These are phyloP conservation scores for Ahaetulla prasina DNA, from an alignment of 2,113 vertebrate species.

Conservation along the genomic window DNA sequence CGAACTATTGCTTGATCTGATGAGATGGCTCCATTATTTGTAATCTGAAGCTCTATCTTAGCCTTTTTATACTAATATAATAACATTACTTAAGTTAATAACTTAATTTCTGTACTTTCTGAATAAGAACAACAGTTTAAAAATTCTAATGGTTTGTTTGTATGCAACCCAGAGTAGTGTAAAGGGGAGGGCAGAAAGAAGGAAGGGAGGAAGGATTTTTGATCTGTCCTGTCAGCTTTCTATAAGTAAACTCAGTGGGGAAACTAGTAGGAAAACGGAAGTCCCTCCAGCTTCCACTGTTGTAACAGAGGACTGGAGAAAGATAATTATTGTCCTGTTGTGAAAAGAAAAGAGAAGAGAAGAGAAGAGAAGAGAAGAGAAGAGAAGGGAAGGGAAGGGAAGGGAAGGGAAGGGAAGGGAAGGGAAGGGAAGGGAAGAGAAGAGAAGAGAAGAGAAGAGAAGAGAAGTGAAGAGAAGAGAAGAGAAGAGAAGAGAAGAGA, in stretches of 20 bases:
- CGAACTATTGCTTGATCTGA: not conserved
- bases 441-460: not conserved
- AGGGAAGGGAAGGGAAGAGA: not conserved
- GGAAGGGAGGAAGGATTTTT: not conserved
- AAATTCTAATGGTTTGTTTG: not conserved
- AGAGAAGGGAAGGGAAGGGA: accelerated
- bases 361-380: not conserved
- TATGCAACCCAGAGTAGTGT: not conserved
- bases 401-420: too few species aligned
- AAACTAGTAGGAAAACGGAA: not conserved
- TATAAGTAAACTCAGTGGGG: not conserved
- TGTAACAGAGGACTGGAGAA: not conserved
- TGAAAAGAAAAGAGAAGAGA: not conserved
- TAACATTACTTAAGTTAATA: not conserved
- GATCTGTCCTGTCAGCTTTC: not conserved
- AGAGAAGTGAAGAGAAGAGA: accelerated
- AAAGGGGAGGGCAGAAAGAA: not conserved
- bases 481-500: too few species aligned
- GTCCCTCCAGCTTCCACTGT: not conserved
- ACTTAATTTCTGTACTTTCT: not conserved
- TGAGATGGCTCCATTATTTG: not conserved
- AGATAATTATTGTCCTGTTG: not conserved
- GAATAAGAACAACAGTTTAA: not conserved
- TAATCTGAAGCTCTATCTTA: not conserved
- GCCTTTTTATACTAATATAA: not conserved